These are phyloP conservation scores for Thrips palmi DNA, from an alignment of 1,140 invertebrate species.

Conservation along the genomic window DNA sequence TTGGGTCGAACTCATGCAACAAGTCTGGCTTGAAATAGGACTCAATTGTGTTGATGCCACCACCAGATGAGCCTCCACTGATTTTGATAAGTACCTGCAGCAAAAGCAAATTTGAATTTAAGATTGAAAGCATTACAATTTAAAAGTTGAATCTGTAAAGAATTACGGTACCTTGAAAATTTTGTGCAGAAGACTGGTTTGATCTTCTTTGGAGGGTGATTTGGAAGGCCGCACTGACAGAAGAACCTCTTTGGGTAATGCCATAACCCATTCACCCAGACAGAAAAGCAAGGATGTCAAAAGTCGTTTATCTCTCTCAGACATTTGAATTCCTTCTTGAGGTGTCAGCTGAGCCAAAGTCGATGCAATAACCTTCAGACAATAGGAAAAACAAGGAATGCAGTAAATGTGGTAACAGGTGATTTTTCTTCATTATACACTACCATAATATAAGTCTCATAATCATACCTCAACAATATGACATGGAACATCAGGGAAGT, in stretches of 20 bases:
- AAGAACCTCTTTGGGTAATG: slow-evolving; percentile 33
- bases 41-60: slow-evolving; percentile 13
- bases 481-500: slow-evolving; percentile 59
- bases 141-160: neutral
- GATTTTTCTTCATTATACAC: no score
- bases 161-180: slow-evolving; percentile 33
- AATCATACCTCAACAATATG: slow-evolving; percentile 46
- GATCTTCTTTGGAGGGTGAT: slow-evolving; percentile 22
- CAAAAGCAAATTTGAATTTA: slow-evolving; percentile 13
- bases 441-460: slow-evolving; percentile 6
- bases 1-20: slow-evolving; percentile 46
- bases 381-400: slow-evolving; percentile 7
- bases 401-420: slow-evolving; percentile 16
- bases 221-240: slow-evolving; percentile 18
- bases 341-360: slow-evolving; percentile 33
- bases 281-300: slow-evolving; percentile 70
- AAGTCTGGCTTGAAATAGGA: slow-evolving; percentile 17
- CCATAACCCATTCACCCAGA: slow-evolving; percentile 86
- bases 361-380: slow-evolving; percentile 33
- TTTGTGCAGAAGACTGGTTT: slow-evolving; percentile 32
- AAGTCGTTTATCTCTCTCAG: slow-evolving; percentile 37
- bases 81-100: slow-evolving; percentile 23
- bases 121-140: slow-evolving; percentile 1
- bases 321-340: slow-evolving; percentile 23
- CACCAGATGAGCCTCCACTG: slow-evolving; percentile 13